Percentiles rank a stretch among this genome's conserved stretches.
Conservation (phyloP, 2,113 vertebrate genomes). For the Indri indri region DNA sequence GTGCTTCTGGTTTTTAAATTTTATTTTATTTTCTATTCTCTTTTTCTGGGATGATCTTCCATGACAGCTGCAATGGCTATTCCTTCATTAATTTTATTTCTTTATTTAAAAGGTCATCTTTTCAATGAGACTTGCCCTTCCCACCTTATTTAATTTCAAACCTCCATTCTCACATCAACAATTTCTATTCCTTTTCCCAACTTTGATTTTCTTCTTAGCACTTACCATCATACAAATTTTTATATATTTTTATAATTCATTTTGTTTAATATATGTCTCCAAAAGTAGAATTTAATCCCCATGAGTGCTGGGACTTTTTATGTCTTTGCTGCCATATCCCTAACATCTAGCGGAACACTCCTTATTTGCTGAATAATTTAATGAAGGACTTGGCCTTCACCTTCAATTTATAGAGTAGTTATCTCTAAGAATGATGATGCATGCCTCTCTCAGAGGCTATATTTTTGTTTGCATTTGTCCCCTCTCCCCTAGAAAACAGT, state of each 20-base stretch:
- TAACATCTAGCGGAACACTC: background rate
- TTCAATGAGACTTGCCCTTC: background rate
- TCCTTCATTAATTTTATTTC: background rate
- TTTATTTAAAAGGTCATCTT: background rate
- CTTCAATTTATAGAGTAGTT: background rate
- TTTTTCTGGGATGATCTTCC: background rate
- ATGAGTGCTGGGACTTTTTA: background rate
- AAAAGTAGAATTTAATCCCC: background rate
- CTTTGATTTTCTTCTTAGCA: background rate
- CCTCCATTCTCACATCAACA: background rate
- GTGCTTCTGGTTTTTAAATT: background rate
- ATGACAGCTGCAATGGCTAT: background rate
- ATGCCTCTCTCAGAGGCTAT: background rate
- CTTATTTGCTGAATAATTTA: background rate
- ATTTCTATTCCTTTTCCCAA: background rate
- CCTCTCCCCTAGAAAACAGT: background rate
- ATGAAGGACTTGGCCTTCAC: background rate
- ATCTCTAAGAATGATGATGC: background rate
- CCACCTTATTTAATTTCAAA: background rate
- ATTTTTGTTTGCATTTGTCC: background rate
- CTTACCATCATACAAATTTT: background rate
- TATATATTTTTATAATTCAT: background rate
- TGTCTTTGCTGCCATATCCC: background rate
- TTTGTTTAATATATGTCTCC: background rate
- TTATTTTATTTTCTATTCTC: background rate